Conservation (phyloP, 2,113 vertebrate species). For the Pituophis catenifer region DNA sequence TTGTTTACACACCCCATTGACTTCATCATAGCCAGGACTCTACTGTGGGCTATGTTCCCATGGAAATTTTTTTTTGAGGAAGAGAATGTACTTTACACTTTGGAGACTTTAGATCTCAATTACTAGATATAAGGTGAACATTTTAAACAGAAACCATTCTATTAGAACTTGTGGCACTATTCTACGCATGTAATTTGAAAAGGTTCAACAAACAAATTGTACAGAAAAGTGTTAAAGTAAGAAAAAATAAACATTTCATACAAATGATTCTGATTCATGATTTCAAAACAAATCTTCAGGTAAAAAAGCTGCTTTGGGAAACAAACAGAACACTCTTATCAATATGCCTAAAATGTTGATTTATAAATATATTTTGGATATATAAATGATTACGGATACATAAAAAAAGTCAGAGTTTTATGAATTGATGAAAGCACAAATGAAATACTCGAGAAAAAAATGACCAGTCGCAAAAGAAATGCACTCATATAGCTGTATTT, state of each 20-base stretch:
- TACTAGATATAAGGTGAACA: background rate
- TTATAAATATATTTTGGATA: background rate
- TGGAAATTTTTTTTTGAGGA: background rate
- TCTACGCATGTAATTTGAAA: background rate
- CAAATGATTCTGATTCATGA: background rate
- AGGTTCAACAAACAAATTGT: background rate
- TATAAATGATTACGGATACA: background rate
- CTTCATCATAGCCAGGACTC: background rate
- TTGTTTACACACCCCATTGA: background rate
- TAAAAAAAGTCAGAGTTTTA: background rate
- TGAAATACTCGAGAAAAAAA: background rate
- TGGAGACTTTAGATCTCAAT: background rate
- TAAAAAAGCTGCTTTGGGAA: background rate
- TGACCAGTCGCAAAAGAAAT: background rate
- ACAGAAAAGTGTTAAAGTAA: background rate
- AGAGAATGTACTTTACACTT: background rate
- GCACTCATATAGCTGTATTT: background rate
- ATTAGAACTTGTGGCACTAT: background rate
- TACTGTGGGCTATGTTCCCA: background rate
- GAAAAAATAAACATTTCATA: background rate
- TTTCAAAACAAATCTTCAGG: background rate
- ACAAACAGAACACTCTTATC: background rate
- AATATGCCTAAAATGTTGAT: background rate
- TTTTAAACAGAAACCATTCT: background rate
- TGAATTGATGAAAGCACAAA: background rate